These are phyloP conservation scores for Parnassius apollo DNA, from an alignment of 2,888 invertebrate species.

Conservation along the genomic window DNA sequence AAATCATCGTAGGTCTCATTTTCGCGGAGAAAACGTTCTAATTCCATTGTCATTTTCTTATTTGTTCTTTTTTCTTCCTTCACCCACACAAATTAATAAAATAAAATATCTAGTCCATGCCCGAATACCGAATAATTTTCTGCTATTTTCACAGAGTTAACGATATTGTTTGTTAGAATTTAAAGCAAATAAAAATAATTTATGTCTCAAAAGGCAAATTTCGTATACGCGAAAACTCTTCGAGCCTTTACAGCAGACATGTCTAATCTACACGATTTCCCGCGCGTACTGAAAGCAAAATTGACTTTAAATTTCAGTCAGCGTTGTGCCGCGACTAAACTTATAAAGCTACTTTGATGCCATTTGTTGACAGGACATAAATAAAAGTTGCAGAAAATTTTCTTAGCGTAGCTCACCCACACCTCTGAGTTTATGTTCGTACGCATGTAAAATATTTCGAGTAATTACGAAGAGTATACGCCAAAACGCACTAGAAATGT, in stretches of 20 bases:
- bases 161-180: too few species aligned
- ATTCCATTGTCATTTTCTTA: conserved; percentile 48
- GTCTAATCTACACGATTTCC: conserved; percentile 22
- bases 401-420: too few species aligned
- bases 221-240: neutral
- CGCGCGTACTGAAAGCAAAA: conserved; percentile 22
- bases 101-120: too few species aligned
- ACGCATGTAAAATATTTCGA: too few species aligned
- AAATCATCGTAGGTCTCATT: conserved; percentile 70
- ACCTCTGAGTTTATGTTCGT: too few species aligned
- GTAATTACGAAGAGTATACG: too few species aligned
- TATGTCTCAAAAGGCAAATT: neutral
- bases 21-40: conserved; percentile 49
- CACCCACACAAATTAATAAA: too few species aligned
- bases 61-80: neutral
- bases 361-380: neutral
- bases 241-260: conserved; percentile 7
- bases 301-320: neutral
- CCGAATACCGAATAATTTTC: too few species aligned
- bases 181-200: neutral
- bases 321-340: neutral
- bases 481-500: too few species aligned
- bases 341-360: conserved; percentile 1
- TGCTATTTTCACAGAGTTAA: too few species aligned
- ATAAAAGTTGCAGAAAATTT: too few species aligned